Percentiles rank a stretch among this genome's conserved stretches.
Conservation (phyloP, 2,113 vertebrate genomes). For the Melanostigma gelatinosum region DNA sequence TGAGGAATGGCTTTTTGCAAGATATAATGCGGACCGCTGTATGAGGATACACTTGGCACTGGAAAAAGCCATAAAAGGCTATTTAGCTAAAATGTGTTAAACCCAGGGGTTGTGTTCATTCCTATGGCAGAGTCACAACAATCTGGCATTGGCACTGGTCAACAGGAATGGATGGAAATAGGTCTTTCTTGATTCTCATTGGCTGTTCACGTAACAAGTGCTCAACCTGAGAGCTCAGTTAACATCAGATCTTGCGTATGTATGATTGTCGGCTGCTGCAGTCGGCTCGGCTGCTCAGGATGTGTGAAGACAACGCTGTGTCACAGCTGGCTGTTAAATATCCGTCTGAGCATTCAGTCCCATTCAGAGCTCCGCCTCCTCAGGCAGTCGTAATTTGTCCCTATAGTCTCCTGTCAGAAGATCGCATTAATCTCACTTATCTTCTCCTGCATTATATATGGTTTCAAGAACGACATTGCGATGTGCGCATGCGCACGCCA, state of each 20-base stretch:
- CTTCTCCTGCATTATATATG: not conserved
- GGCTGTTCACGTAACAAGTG: constrained; percentile 1
- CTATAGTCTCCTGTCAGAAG: constrained; percentile 27
- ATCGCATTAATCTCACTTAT: constrained; percentile 37
- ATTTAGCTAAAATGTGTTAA: not conserved
- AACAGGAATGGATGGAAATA: not conserved
- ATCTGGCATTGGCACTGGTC: not conserved
- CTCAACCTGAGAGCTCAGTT: not conserved
- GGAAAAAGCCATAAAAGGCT: constrained; percentile 13
- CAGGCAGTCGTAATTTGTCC: constrained; percentile 25
- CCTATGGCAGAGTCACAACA: not conserved
- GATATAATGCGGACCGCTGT: too few species aligned
- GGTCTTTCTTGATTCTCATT: constrained; percentile 1
- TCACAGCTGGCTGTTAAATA: constrained; percentile 62
- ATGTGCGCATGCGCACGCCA: not conserved
- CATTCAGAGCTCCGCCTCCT: constrained; percentile 27
- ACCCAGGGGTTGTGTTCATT: constrained; percentile 8
- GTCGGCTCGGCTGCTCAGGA: constrained; percentile 23
- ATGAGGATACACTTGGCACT: too few species aligned
- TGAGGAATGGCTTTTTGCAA: too few species aligned
- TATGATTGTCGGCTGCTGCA: constrained; percentile 27
- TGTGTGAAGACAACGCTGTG: constrained; percentile 26
- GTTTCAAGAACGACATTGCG: not conserved
- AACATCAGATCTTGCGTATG: constrained; percentile 13
- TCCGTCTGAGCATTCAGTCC: constrained; percentile 45